phyloP scores from a whole-genome alignment of 2,113 vertebrate genomes.

The Origma solitaria region DNA sequence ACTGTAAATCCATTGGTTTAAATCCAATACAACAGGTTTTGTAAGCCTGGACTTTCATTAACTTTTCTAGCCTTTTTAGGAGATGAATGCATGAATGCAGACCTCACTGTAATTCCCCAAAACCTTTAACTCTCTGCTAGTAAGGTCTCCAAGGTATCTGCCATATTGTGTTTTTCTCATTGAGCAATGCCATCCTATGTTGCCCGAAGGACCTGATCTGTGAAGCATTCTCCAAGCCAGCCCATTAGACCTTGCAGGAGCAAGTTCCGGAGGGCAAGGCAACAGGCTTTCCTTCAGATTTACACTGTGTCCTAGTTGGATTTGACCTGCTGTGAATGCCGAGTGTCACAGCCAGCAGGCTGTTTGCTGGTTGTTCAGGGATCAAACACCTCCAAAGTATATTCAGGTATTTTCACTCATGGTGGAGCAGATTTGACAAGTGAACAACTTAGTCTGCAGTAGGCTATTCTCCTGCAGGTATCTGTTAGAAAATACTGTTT shows the following conservation, averaged over 20 bases:
- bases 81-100: not conserved
- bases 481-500: not conserved
- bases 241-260: not conserved
- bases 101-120: not conserved
- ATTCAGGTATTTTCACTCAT: not conserved
- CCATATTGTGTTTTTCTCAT: not conserved
- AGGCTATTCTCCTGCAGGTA: not conserved
- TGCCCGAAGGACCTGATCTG: not conserved
- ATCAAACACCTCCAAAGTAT: not conserved
- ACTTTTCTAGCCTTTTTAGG: not conserved
- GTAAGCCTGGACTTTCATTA: not conserved
- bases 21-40: not conserved
- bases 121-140: not conserved
- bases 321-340: not conserved
- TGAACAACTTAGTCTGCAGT: not conserved
- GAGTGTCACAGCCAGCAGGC: not conserved
- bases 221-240: not conserved
- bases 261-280: not conserved
- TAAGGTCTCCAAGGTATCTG: not conserved
- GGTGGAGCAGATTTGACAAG: not conserved
- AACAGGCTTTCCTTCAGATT: not conserved
- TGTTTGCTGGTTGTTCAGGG: not conserved
- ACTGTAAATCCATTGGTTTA: not conserved
- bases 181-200: not conserved
- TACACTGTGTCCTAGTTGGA: not conserved